These are phyloP conservation scores for Rhyacophila brunnea DNA, from an alignment of 1,140 invertebrate genomes.

Conservation along the genomic window DNA sequence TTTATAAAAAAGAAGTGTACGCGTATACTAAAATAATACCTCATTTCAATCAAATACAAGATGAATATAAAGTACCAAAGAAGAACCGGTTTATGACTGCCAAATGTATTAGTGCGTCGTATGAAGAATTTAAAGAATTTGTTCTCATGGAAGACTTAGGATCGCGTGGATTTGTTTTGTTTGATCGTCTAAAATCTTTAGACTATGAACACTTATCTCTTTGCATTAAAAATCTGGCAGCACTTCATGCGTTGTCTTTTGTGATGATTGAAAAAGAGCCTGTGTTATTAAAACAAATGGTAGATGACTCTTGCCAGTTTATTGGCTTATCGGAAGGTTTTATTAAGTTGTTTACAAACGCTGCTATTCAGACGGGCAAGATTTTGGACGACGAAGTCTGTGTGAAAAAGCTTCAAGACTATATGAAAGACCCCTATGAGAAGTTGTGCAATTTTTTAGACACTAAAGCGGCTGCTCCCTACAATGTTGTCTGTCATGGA, in stretches of 20 bases:
- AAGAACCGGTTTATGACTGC: conserved; percentile 39
- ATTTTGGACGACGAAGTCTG: too few species aligned
- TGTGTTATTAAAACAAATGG: conserved; percentile 34
- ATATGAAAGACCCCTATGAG: too few species aligned
- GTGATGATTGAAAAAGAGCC: conserved; percentile 47
- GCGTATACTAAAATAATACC: conserved; percentile 44
- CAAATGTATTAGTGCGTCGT: conserved; percentile 42
- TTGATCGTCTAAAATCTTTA: conserved; percentile 46
- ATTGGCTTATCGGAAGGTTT: too few species aligned
- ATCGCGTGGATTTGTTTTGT: conserved; percentile 44
- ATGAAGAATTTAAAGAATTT: conserved; percentile 45
- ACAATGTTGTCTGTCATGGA: too few species aligned
- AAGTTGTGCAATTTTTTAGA: too few species aligned
- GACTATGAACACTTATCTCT: conserved; percentile 46
- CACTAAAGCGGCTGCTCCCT: too few species aligned
- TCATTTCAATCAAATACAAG: conserved; percentile 39
- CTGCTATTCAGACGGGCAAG: too few species aligned
- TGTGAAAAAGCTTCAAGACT: too few species aligned
- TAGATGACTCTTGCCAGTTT: too few species aligned
- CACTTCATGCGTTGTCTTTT: conserved; percentile 55
- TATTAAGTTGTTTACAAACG: too few species aligned
- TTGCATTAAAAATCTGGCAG: conserved; percentile 52
- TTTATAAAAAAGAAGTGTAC: conserved; percentile 37
- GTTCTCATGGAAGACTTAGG: conserved; percentile 57
- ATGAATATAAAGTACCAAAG: conserved; percentile 30